Conservation (phyloP, 2,888 invertebrate species). For the Zonitis immaculata region DNA sequence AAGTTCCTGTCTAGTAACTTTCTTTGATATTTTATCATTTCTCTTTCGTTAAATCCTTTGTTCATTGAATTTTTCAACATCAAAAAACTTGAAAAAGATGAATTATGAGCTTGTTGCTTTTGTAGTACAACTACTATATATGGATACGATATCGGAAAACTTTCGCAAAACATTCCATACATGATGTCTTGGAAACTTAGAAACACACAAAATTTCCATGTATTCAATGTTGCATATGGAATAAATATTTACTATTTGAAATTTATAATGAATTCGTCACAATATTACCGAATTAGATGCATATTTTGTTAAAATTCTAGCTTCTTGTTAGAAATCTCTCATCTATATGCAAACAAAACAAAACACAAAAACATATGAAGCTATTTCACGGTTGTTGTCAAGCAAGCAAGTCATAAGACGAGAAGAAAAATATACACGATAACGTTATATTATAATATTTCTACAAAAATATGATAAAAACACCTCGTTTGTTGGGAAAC, state of each 20-base stretch:
- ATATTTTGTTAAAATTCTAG: background rate
- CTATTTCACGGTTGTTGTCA: slow-evolving; percentile 5
- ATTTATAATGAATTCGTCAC: slow-evolving; percentile 1
- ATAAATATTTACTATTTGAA: background rate
- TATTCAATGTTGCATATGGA: background rate
- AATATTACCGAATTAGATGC: background rate
- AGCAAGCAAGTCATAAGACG: background rate
- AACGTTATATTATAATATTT: slow-evolving; percentile 3
- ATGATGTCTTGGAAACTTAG: background rate
- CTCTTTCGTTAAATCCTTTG: background rate
- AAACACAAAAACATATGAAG: too few species aligned
- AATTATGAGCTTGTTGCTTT: slow-evolving; percentile 23
- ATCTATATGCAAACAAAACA: background rate
- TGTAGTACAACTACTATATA: background rate
- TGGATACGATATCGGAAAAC: background rate
- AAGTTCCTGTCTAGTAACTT: slow-evolving; percentile 13
- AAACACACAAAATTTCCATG: background rate
- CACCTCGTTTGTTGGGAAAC: background rate
- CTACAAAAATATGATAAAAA: background rate
- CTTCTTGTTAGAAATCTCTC: background rate
- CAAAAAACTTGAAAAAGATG: slow-evolving; percentile 6
- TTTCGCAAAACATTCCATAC: background rate
- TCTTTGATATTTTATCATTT: slow-evolving; percentile 10
- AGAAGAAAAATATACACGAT: too few species aligned
- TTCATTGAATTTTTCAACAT: slow-evolving; percentile 12